Conservation (phyloP, 2,888 invertebrate genomes). For the Melanophora roralis region DNA sequence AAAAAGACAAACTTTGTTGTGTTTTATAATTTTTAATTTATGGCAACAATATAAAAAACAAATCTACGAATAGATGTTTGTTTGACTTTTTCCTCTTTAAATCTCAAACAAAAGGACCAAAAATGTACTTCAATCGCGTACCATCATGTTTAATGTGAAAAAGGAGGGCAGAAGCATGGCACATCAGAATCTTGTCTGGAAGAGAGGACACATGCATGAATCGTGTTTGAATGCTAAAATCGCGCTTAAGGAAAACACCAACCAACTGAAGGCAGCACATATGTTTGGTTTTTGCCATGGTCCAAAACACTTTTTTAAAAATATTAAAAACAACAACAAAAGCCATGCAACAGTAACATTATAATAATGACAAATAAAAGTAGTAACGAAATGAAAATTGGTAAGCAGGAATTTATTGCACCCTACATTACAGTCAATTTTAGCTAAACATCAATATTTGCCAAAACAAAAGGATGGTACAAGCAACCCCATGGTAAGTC, state of each 20-base stretch:
- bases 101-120: slow-evolving; percentile 44
- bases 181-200: slow-evolving; percentile 34
- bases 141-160: slow-evolving; percentile 51
- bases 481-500: no score
- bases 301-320: slow-evolving; percentile 64
- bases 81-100: slow-evolving; percentile 2
- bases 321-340: slow-evolving; percentile 60
- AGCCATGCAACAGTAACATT: slow-evolving; percentile 51
- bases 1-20: slow-evolving; percentile 42
- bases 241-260: slow-evolving; percentile 58
- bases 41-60: slow-evolving; percentile 56
- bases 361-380: slow-evolving; percentile 28
- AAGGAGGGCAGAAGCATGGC: slow-evolving; percentile 56
- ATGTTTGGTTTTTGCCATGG: slow-evolving; percentile 52
- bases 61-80: slow-evolving; percentile 63
- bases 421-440: no score
- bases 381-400: slow-evolving; percentile 42
- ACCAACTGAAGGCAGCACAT: slow-evolving; percentile 39
- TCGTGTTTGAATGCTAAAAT: slow-evolving; percentile 62
- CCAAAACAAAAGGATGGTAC: no score
- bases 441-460: no score
- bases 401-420: no score
- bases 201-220: slow-evolving; percentile 15
- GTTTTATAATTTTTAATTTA: slow-evolving; percentile 60
- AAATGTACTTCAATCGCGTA: slow-evolving; percentile 29